A percentile compares a stretch with the other conserved stretches of the same genome.
Conservation (phyloP, 2,113 vertebrate genomes). For the Anolis carolinensis region DNA sequence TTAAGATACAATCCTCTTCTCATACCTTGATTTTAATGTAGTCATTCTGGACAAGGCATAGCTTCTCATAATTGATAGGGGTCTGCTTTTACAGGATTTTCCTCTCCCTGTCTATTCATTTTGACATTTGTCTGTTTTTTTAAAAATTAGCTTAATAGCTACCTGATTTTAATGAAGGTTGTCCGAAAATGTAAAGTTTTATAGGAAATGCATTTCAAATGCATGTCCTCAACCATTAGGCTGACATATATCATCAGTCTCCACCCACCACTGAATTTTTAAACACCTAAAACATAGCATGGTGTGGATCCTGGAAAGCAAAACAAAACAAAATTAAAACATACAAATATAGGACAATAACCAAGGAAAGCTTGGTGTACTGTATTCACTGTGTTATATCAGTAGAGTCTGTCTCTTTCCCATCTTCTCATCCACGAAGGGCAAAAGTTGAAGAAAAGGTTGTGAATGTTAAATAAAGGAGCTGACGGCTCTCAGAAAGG, state of each 20-base stretch:
- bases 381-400: background rate
- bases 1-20: background rate
- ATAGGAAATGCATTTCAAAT: background rate
- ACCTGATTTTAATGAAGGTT: background rate
- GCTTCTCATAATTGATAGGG: background rate
- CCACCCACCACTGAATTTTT: background rate
- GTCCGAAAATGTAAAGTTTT: constrained; percentile 14
- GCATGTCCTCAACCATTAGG: background rate
- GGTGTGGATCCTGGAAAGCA: background rate
- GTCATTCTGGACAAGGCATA: background rate
- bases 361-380: background rate
- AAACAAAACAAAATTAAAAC: background rate
- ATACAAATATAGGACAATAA: no score
- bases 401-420: no score
- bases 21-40: background rate
- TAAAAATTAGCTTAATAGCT: background rate
- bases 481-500: no score
- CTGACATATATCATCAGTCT: background rate
- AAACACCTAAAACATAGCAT: background rate
- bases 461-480: no score
- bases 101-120: background rate
- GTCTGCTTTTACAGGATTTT: background rate
- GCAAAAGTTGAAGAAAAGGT: no score
- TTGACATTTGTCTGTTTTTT: background rate
- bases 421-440: no score